Conservation (phyloP, 1,140 invertebrate genomes). For the Lordiphosa collinella region DNA sequence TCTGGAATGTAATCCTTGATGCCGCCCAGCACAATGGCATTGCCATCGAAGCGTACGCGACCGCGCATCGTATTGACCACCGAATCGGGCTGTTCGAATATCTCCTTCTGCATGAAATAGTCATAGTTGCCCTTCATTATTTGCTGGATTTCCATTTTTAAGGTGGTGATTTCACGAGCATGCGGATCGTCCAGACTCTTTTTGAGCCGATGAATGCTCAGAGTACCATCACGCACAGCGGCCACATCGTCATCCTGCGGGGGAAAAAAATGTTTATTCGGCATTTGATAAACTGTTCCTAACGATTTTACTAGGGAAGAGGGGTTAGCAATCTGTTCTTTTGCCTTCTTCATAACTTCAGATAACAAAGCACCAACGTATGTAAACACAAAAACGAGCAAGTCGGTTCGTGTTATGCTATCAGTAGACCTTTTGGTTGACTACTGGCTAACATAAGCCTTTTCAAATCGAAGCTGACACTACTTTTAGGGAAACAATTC, state of each 20-base stretch:
- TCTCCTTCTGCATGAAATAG: slow-evolving; percentile 99
- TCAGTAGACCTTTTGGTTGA: no score
- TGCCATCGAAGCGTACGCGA: slow-evolving; percentile 93
- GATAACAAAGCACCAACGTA: no score
- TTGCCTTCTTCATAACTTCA: no score
- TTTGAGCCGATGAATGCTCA: slow-evolving; percentile 95
- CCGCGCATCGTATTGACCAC: slow-evolving; percentile 99
- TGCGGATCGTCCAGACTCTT: slow-evolving; percentile 90
- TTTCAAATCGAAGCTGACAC: no score
- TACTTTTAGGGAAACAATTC: no score
- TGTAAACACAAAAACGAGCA: no score
- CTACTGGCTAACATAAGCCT: no score
- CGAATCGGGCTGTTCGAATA: slow-evolving; percentile 99
- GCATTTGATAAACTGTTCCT: neutral
- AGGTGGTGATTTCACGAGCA: slow-evolving; percentile 95
- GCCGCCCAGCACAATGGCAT: slow-evolving; percentile 83
- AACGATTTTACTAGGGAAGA: no score
- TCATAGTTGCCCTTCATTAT: slow-evolving; percentile 99
- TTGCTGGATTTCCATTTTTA: slow-evolving; percentile 99
- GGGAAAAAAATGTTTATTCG: neutral
- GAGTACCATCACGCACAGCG: slow-evolving; percentile 91
- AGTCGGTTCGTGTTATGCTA: no score
- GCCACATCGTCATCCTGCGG: slow-evolving; percentile 91
- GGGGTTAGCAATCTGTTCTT: no score
- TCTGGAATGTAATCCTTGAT: slow-evolving; percentile 96